These are phyloP conservation scores for Parotocinclus haroldoi DNA, from an alignment of 2,797 vertebrate genomes.

Conservation along the genomic window DNA sequence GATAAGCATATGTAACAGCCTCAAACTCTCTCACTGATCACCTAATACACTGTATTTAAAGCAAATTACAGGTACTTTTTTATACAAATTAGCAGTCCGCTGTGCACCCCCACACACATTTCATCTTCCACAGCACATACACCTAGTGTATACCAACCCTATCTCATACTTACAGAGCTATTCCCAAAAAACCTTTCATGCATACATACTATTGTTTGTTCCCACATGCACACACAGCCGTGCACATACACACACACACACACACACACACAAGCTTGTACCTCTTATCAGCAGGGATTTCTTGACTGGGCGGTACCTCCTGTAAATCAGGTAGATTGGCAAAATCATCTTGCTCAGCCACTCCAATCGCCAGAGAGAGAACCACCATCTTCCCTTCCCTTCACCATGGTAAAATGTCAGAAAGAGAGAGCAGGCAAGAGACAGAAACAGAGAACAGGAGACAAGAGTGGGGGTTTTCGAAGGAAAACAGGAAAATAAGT, in stretches of 20 bases:
- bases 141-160: neutral
- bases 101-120: slow-evolving; percentile 3
- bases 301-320: slow-evolving; percentile 90
- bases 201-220: slow-evolving; percentile 3
- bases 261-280: slow-evolving; percentile 64
- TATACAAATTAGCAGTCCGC: neutral
- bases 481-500: slow-evolving; percentile 51
- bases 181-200: slow-evolving; percentile 3
- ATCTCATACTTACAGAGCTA: neutral
- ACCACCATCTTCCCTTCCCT: slow-evolving; percentile 99
- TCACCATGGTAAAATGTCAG: slow-evolving; percentile 51
- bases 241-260: slow-evolving; percentile 1
- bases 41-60: neutral
- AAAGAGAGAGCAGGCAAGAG: slow-evolving; percentile 35
- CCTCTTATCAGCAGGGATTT: slow-evolving; percentile 97
- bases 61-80: slow-evolving; percentile 1
- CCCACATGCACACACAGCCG: slow-evolving; percentile 4
- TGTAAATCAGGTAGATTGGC: slow-evolving; percentile 99
- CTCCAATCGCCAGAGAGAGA: slow-evolving; percentile 96
- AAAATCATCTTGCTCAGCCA: slow-evolving; percentile 99
- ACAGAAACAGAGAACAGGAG: slow-evolving; percentile 10
- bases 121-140: slow-evolving; percentile 1
- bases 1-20: slow-evolving; percentile 38
- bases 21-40: slow-evolving; percentile 4
- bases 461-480: slow-evolving; percentile 38